Evolutionary conservation across 2,113 vertebrate species (phyloP), one percentile per base, ranked within the genome.

Genomic region (Phalacrocorax pelagicus): DNA sequence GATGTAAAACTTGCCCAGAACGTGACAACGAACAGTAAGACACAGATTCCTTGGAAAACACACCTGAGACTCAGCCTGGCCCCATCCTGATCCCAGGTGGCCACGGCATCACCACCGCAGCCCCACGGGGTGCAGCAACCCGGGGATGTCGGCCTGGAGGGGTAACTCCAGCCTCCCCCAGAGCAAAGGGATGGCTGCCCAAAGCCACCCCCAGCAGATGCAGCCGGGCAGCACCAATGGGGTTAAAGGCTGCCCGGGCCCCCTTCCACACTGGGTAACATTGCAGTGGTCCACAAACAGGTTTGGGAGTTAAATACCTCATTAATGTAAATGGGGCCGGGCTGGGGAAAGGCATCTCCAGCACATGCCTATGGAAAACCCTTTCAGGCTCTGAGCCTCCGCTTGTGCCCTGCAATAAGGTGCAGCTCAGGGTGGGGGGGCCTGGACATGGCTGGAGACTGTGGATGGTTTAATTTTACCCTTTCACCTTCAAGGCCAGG

Each of bases 221-320:
- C 16, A 66, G 30, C 47, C 4, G 1, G 65, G 36, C n/a, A 79
- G 80, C 51, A 66, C 23, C 0, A 2, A 74, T 0, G 15, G 91
- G 73, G 96, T 96, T 94, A 95, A 93, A 59, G 63, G 23, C 72
- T 74, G 34, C 73, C 71, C 1, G 3, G 32, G 52, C 4, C 52
- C 55, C 32, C 38, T 61, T 49, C 57, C 46, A 38, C 5, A 3
- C 44, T 1, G 47, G 27, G 20, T 44, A 52, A 62, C 75, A 51
- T 16, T 27, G 32, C 81, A 81, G 86, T n/a, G 86, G 90, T 81
- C 90, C 82, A n/a, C 95, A 90, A 88, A 93, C 84, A 49, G 79
- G 87, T 95, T 90, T 86, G 59, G 78, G 79, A 88, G 75, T 73
- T 86, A 62, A 94, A 93, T 81, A 87, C 81, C 79, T 93, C 96